These are phyloP conservation scores for Silurus aristotelis DNA, from an alignment of 2,797 vertebrate species.

Conservation along the genomic window DNA sequence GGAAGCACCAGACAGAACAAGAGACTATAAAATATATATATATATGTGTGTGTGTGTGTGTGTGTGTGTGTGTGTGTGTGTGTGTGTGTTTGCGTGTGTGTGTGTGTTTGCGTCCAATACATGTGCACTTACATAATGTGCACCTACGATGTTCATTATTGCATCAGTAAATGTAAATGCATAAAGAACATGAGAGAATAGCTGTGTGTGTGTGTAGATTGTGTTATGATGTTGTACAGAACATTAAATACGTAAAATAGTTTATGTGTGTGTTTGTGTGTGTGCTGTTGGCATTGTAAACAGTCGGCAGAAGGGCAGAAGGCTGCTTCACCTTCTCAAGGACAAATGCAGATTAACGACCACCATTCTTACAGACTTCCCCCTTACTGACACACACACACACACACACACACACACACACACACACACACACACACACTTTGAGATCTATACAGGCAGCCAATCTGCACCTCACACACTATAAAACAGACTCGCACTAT, in stretches of 20 bases:
- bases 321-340: constrained; percentile 62
- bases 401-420: constrained; percentile 21
- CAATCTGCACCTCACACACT: too few relatives aligned
- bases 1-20: not conserved
- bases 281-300: constrained; percentile 42
- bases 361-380: constrained; percentile 23
- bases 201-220: not conserved
- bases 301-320: constrained; percentile 60
- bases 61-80: not conserved
- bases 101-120: too few relatives aligned
- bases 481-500: too few relatives aligned
- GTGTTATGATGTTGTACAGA: not conserved
- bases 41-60: too few relatives aligned
- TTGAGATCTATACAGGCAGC: too few relatives aligned
- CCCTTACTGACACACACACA: constrained; percentile 27
- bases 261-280: constrained; percentile 14
- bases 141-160: not conserved
- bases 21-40: not conserved
- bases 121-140: not conserved
- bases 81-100: not conserved
- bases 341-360: constrained; percentile 64
- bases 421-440: not conserved
- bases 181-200: not conserved
- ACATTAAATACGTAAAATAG: not conserved
- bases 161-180: not conserved